Base-by-base conservation (phyloP, 2,113 vertebrate species). In the Hippocampus abdominalis region DNA sequence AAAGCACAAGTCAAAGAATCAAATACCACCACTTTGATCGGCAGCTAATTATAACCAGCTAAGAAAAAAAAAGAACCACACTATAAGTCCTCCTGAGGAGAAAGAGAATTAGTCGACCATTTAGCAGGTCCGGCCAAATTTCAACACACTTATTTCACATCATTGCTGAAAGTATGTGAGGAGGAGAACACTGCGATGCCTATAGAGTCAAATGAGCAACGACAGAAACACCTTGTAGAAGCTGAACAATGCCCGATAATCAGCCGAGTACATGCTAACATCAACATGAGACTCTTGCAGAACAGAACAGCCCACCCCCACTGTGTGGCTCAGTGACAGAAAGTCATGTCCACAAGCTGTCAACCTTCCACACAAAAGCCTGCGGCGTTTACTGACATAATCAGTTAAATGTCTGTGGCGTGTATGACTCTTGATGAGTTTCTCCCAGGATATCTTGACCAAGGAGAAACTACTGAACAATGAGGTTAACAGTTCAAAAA, bases 321-420 rank as follows among this genome's bases (percentile, higher is more conserved):
- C 63, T 25, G 21, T 27, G 63, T 64, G 63, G 63, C 63, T 64
- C 63, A 46, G n/a, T 64, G 63, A 46, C 42, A 64, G 20, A 40
- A 25, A 64, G 61, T 42, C 62, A 64, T 64, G 39, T 44, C 62
- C 39, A 64, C 39, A 42, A 44, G 39, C 62, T 64, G 62, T 64
- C 62, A 44, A 42, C 21, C 62, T 64, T 64, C 39, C 62, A 42
- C 62, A 64, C 62, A 64, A 64, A 64, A 13, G 62, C 62, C 62
- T 23, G 11, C 21, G 13, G 62, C 62, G 44, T 16, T 44, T 42
- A 23, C 10, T 44, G 39, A 64, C 62, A 64, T 64, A 23, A 64
- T 44, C 62, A 64, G 21, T 64, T 64, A 64, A 64, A 44, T 40
- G 39, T 64, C 39, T 64, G 36, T 12, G 20, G 9, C 27, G 54